phyloP scores from a whole-genome alignment of 2,113 vertebrate species.

The Corvus moneduloides region DNA sequence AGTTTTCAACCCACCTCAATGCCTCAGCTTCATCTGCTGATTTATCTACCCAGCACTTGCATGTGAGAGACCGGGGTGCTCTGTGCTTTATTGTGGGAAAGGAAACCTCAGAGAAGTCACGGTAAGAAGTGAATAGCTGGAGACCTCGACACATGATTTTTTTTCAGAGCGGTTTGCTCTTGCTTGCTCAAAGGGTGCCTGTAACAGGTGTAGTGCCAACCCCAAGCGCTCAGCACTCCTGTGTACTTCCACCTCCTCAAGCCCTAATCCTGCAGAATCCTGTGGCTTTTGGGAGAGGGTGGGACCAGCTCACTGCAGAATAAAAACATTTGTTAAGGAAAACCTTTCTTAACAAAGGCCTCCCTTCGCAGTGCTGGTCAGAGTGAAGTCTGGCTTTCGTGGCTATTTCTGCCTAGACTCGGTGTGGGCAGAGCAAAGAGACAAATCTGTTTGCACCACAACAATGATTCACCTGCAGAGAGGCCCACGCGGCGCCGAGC shows the following conservation, averaged over 20 bases:
- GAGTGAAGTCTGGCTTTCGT: neutral
- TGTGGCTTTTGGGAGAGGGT: neutral
- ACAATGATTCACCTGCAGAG: neutral
- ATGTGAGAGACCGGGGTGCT: neutral
- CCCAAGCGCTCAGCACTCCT: neutral
- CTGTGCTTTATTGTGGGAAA: conserved; percentile 29
- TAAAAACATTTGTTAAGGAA: neutral
- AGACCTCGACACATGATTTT: neutral
- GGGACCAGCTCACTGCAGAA: neutral
- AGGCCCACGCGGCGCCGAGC: accelerated
- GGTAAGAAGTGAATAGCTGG: neutral
- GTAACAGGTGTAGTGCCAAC: neutral
- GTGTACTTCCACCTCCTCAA: neutral
- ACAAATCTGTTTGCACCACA: neutral
- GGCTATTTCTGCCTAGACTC: accelerated
- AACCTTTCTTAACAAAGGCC: neutral
- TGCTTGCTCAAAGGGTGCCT: neutral
- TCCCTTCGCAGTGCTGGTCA: neutral
- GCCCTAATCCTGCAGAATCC: neutral
- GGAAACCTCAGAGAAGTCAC: neutral
- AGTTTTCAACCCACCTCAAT: neutral
- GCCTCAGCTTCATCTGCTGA: neutral
- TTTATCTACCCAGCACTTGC: neutral
- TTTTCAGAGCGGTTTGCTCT: neutral
- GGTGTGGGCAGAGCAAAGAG: neutral